Conservation (phyloP, 1,140 invertebrate species). For the Sitobion miscanthi region DNA sequence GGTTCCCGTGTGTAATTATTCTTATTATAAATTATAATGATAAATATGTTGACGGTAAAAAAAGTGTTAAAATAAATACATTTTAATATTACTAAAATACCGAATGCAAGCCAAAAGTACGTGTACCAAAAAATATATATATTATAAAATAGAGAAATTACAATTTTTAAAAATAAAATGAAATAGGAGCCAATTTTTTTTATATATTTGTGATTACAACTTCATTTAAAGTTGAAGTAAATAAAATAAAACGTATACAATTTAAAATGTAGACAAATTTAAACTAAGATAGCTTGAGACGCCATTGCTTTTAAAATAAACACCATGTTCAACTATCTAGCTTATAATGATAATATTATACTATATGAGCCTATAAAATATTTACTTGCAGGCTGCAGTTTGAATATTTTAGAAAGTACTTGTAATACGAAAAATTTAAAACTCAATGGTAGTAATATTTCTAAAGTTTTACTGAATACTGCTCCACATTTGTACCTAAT, state of each 20-base stretch:
- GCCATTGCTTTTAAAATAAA: constrained; percentile 42
- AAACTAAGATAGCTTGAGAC: constrained; percentile 17
- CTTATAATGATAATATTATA: constrained; percentile 28
- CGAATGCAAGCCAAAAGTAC: constrained; percentile 48
- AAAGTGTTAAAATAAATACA: constrained; percentile 31
- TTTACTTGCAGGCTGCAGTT: constrained; percentile 6
- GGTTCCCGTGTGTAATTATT: not conserved
- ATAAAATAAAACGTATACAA: constrained; percentile 40
- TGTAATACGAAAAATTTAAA: not conserved
- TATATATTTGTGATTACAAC: constrained; percentile 37
- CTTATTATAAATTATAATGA: constrained; percentile 39
- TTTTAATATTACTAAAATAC: constrained; percentile 42
- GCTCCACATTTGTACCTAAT: not conserved
- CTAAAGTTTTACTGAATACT: not conserved
- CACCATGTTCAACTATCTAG: constrained; percentile 22
- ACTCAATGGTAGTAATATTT: not conserved
- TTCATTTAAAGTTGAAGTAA: constrained; percentile 32
- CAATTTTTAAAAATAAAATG: constrained; percentile 53
- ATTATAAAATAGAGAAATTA: constrained; percentile 34
- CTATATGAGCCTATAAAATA: not conserved
- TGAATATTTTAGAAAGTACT: constrained; percentile 11
- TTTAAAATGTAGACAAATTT: constrained; percentile 40
- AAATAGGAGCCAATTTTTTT: constrained; percentile 41
- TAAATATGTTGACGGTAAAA: constrained; percentile 29
- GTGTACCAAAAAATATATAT: constrained; percentile 10